phyloP scores from a whole-genome alignment of 2,113 vertebrate genomes.

The Hyperopisus bebe region DNA sequence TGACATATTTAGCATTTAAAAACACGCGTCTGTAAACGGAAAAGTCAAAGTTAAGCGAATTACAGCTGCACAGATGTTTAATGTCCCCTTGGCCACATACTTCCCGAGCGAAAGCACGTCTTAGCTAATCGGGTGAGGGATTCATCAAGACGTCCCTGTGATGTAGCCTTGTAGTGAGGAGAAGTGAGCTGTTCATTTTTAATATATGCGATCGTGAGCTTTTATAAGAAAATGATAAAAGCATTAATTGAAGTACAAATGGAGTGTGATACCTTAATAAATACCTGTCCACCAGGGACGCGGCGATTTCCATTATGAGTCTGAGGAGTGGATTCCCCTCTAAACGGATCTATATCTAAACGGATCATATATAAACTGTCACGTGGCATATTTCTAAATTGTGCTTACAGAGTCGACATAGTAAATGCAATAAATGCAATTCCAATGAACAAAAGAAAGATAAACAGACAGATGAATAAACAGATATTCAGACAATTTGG shows the following conservation, averaged over 20 bases:
- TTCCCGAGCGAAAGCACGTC: not conserved
- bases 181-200: not conserved
- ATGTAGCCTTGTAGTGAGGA: not conserved
- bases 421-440: not conserved
- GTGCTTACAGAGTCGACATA: not conserved
- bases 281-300: not conserved
- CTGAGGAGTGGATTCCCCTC: not conserved
- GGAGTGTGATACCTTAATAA: not conserved
- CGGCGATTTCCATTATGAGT: not conserved
- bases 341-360: slow-evolving; percentile 1
- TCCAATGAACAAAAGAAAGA: not conserved
- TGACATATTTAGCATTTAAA: not conserved
- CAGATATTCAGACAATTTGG: not conserved
- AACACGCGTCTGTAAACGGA: not conserved
- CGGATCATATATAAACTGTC: not conserved
- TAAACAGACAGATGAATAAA: not conserved
- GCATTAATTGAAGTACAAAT: slow-evolving; percentile 8
- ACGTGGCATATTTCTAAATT: not conserved
- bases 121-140: not conserved
- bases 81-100: not conserved
- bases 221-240: not conserved
- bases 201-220: not conserved
- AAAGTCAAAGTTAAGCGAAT: slow-evolving; percentile 2
- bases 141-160: not conserved
- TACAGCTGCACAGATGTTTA: not conserved